Conservation (phyloP, 1,140 invertebrate species). For the Stratiolaelaps scimitus region DNA sequence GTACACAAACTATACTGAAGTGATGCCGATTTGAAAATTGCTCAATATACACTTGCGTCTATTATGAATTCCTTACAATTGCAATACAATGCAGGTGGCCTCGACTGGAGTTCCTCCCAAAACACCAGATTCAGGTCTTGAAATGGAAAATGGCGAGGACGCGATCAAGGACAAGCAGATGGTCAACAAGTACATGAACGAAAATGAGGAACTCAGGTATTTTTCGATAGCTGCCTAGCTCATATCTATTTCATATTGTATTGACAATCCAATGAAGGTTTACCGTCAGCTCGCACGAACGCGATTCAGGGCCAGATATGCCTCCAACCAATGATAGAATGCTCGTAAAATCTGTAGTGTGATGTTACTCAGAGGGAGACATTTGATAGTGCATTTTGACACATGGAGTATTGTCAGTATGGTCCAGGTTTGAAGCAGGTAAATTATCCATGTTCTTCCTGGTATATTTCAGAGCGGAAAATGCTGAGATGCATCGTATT, state of each 20-base stretch:
- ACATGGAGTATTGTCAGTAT: too few species aligned
- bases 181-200: slow-evolving; percentile 51
- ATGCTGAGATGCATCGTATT: slow-evolving; percentile 64
- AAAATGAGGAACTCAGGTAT: slow-evolving; percentile 65
- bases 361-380: too few species aligned
- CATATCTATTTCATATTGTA: too few species aligned
- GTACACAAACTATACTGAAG: neutral
- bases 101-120: slow-evolving; percentile 1
- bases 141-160: slow-evolving; percentile 34
- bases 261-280: too few species aligned
- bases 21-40: neutral
- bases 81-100: too few species aligned
- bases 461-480: slow-evolving; percentile 54
- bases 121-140: slow-evolving; percentile 14
- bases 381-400: too few species aligned
- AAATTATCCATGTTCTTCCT: slow-evolving; percentile 15
- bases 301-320: too few species aligned
- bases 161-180: slow-evolving; percentile 41
- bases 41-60: neutral
- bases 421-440: too few species aligned
- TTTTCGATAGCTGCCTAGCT: neutral
- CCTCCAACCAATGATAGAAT: too few species aligned
- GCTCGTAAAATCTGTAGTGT: too few species aligned
- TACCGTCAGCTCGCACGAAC: too few species aligned
- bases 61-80: too few species aligned